Evolutionary conservation across 1,140 invertebrate genomes (phyloP).

Genomic region (Neodiprion lecontei): DNA sequence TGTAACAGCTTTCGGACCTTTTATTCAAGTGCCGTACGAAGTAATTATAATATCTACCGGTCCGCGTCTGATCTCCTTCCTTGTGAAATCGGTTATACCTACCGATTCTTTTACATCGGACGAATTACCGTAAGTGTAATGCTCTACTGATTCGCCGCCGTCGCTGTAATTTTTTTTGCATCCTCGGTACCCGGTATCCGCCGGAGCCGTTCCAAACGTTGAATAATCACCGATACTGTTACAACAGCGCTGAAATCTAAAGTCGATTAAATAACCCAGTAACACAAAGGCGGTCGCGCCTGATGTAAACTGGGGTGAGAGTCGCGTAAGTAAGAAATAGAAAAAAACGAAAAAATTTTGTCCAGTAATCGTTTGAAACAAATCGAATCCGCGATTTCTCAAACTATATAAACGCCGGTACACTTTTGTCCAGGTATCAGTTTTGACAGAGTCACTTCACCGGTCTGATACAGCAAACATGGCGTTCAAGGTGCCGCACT

Average conservation of each 20-base stretch:
- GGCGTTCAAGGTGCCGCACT: background rate
- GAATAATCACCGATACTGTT: background rate
- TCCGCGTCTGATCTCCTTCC: background rate
- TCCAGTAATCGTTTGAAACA: background rate
- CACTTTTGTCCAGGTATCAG: background rate
- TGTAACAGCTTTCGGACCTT: no score
- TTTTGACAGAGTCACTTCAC: background rate
- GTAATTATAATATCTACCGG: no score
- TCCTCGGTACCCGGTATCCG: no score
- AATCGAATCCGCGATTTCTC: background rate
- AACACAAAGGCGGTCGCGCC: background rate
- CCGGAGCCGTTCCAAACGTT: background rate
- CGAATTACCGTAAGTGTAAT: background rate
- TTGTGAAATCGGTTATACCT: background rate
- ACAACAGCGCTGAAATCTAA: background rate
- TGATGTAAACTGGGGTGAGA: no score
- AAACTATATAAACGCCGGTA: background rate
- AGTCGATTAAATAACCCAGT: background rate
- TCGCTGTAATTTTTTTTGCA: no score
- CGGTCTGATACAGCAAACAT: background rate
- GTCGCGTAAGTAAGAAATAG: no score
- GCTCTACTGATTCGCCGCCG: background rate
- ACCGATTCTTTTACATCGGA: background rate
- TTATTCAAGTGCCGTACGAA: no score
- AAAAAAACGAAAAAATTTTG: background rate